These are phyloP conservation scores for Anoplophora glabripennis DNA, from an alignment of 1,140 invertebrate species.

Conservation along the genomic window DNA sequence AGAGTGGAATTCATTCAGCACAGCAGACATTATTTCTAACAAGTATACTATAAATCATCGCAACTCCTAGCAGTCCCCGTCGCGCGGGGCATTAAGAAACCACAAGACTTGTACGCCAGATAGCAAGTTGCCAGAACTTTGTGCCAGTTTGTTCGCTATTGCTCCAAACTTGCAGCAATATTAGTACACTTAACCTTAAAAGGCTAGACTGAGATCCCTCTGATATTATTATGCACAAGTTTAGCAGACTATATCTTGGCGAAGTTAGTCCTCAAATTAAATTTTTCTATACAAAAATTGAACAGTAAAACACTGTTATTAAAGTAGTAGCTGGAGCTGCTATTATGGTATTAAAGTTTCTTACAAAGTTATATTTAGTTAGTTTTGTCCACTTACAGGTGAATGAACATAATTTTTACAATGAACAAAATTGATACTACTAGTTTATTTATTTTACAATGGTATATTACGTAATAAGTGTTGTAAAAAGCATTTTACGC, in stretches of 20 bases:
- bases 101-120: conserved; percentile 22
- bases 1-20: conserved; percentile 17
- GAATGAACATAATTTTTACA: no score
- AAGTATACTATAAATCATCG: conserved; percentile 22
- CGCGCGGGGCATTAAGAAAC: conserved; percentile 23
- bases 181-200: conserved; percentile 34
- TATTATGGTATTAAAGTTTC: no score
- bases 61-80: conserved; percentile 18
- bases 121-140: conserved; percentile 29
- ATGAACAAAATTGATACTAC: no score
- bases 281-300: no score
- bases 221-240: background rate
- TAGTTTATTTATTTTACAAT: no score
- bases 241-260: background rate
- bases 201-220: background rate
- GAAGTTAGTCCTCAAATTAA: no score
- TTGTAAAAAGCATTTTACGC: no score
- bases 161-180: conserved; percentile 35
- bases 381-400: no score
- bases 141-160: conserved; percentile 36
- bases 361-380: no score
- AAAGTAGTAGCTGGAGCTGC: no score
- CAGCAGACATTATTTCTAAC: background rate
- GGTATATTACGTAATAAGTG: no score
- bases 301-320: no score